Evolutionary conservation across 37 sponge, comb jelly and placozoan species (phyloP), one percentile per base, ranked within the genome.

Genomic region (Bolinopsis microptera): DNA sequence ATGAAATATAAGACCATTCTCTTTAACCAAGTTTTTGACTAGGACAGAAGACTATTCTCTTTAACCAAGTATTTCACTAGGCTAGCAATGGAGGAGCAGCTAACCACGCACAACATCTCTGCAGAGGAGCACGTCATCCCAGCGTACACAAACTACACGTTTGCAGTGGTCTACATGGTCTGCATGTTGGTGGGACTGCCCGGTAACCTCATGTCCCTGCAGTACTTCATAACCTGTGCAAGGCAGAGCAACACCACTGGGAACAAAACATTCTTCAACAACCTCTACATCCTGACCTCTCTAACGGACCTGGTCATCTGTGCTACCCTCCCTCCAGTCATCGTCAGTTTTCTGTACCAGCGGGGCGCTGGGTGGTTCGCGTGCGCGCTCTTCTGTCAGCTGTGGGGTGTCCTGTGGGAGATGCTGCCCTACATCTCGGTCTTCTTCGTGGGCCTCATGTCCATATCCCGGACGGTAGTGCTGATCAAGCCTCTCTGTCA

Each of bases 341-440:
- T 86, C 61, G 61, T 86, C 26, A 86, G 90, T 38, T 86, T 86
- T 30, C 9, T 86, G 26, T 28, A 41, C 38, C 41, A 86, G 61
- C 41, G 90, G 41, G 41, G 3, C 1, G 61, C 13, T 2, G 90
- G 38, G 8, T 41, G 41, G 90, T 86, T 86, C 61, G 26, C 16
- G 41, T 33, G 3, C 5, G 32, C 61, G 23, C 38, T 86, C n/a
- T 86, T 86, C 36, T 86, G 90, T 23, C 90, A 86, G 8, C 28
- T 86, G 30, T 86, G 90, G 90, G 90, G 90, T 16, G 24, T 40
- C 0, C 61, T 86, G 38, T 86, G 90, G 90, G 90, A 86, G 90
- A 39, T 27, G 48, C 90, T 86, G 30, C 90, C 90, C 90, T 86
- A 36, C 90, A 39, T 86, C 38, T 86, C 90, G 0, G 90, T 86